These are phyloP conservation scores for Cotesia vestalis DNA, from an alignment of 1,140 invertebrate species.

Conservation along the genomic window DNA sequence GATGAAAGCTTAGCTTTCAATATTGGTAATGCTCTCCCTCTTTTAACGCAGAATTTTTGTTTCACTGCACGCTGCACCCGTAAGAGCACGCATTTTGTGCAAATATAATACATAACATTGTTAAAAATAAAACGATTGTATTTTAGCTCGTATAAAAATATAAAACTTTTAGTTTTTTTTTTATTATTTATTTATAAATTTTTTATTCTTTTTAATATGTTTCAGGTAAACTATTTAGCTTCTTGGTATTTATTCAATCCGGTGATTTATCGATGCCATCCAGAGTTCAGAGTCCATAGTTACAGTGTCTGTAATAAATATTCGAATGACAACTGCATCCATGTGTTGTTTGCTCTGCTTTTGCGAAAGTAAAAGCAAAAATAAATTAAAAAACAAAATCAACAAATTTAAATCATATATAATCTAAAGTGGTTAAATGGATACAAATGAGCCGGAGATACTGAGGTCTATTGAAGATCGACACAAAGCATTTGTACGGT, in stretches of 20 bases:
- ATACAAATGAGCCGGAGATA: neutral
- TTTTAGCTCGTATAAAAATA: neutral
- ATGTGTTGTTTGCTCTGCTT: too few relatives aligned
- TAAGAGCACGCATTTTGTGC: constrained; percentile 9
- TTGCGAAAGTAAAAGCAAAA: too few relatives aligned
- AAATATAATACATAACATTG: constrained; percentile 21
- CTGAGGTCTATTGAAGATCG: constrained; percentile 63
- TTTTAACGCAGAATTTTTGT: constrained; percentile 13
- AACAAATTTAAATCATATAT: neutral
- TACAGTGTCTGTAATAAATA: neutral
- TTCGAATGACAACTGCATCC: neutral
- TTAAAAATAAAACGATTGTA: constrained; percentile 15
- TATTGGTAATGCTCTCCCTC: constrained; percentile 21
- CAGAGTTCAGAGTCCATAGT: too few relatives aligned
- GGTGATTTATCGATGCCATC: too few relatives aligned
- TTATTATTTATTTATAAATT: neutral
- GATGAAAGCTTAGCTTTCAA: constrained; percentile 27
- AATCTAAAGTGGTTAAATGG: constrained; percentile 25
- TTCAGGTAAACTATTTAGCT: neutral
- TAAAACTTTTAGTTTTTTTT: neutral
- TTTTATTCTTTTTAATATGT: neutral
- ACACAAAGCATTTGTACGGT: constrained; percentile 71
- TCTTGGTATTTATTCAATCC: neutral
- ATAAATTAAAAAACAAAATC: too few relatives aligned
- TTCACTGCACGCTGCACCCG: neutral